Percentiles rank a stretch among this genome's conserved stretches.
phyloP scores from a whole-genome alignment of 2,888 invertebrate genomes.

The Gymnoscelis rufifasciata region DNA sequence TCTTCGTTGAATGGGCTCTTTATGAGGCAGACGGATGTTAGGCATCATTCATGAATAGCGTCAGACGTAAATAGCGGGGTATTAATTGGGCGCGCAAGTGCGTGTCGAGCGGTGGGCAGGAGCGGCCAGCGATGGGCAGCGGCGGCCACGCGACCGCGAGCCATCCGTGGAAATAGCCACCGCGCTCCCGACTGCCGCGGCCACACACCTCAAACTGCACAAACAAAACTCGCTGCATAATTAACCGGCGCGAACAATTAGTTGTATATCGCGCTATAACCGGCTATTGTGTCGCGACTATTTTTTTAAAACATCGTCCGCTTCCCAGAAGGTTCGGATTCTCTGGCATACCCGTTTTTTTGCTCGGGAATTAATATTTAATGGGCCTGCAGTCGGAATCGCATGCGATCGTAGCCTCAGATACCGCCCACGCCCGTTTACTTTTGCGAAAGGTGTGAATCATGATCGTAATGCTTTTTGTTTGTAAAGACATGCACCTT shows the following conservation, averaged over 20 bases:
- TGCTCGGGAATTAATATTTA: constrained; percentile 64
- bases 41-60: constrained; percentile 28
- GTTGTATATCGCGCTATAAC: constrained; percentile 71
- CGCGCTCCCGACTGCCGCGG: constrained; percentile 8
- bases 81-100: constrained; percentile 27
- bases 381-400: constrained; percentile 55
- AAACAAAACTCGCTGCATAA: constrained; percentile 57
- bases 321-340: constrained; percentile 70
- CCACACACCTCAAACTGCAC: constrained; percentile 37
- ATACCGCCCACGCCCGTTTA: constrained; percentile 50
- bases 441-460: constrained; percentile 40
- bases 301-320: constrained; percentile 48
- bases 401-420: constrained; percentile 54
- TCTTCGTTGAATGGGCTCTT: constrained; percentile 22
- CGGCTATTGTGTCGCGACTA: constrained; percentile 61
- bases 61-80: constrained; percentile 25
- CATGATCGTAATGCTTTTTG: constrained; percentile 29
- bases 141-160: constrained; percentile 23
- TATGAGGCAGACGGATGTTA: constrained; percentile 24
- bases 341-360: constrained; percentile 48
- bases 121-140: constrained; percentile 10
- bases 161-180: constrained; percentile 13
- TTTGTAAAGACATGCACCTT: constrained; percentile 19
- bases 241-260: constrained; percentile 69
- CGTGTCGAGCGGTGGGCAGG: constrained; percentile 6